A percentile compares a stretch with the other conserved stretches of the same genome.
These are phyloP conservation scores for Pocillopora verrucosa DNA, from an alignment of 64 coral and sea anemone genomes.

Conservation along the genomic window DNA sequence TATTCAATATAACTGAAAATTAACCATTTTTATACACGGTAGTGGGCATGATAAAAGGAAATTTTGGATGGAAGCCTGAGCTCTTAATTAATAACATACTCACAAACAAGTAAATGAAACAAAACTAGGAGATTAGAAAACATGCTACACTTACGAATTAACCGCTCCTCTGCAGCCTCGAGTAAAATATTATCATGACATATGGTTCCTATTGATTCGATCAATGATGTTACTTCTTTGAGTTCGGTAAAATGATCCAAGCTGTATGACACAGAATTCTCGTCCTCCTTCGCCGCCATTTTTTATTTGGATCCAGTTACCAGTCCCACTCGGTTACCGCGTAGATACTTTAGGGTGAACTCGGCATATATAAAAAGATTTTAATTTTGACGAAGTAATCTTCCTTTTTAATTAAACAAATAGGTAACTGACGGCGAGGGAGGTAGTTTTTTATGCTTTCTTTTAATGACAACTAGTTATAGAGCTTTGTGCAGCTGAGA, in stretches of 20 bases:
- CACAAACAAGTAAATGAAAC: neutral
- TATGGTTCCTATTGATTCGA: slow-evolving; percentile 67
- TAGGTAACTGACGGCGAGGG: too few species aligned
- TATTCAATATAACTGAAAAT: slow-evolving; percentile 88
- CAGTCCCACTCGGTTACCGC: neutral
- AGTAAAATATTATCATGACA: slow-evolving; percentile 78
- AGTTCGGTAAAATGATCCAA: slow-evolving; percentile 76
- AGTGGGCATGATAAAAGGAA: too few species aligned
- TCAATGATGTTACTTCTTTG: slow-evolving; percentile 71
- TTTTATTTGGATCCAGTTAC: neutral
- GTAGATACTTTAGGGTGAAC: neutral
- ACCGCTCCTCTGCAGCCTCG: slow-evolving; percentile 77
- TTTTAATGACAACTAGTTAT: too few species aligned
- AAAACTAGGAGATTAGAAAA: neutral
- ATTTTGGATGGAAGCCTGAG: neutral
- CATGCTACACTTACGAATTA: slow-evolving; percentile 47
- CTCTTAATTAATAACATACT: neutral
- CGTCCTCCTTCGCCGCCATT: slow-evolving; percentile 13
- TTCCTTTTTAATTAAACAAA: too few species aligned
- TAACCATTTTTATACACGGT: too few species aligned
- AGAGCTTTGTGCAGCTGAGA: too few species aligned
- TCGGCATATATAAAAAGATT: too few species aligned
- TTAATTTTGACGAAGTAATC: too few species aligned
- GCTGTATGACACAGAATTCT: slow-evolving; percentile 14
- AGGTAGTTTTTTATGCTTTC: too few species aligned